A percentile compares a stretch with the other conserved stretches of the same genome.
These are phyloP conservation scores for Hemithea aestivaria DNA, from an alignment of 2,888 invertebrate genomes.

Conservation along the genomic window DNA sequence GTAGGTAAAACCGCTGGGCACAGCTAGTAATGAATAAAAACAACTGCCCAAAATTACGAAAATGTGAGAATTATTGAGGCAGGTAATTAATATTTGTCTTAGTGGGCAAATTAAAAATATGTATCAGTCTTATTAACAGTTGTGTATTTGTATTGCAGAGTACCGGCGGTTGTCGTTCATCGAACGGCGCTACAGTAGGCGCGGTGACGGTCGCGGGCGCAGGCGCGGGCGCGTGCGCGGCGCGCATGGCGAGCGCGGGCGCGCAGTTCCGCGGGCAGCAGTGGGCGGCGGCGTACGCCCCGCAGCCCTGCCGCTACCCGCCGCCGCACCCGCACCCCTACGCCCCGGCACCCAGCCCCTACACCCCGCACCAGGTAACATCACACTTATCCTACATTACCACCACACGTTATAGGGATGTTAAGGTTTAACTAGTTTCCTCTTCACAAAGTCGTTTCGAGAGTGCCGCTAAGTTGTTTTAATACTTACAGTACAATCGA, in stretches of 20 bases:
- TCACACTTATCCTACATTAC: too few relatives aligned
- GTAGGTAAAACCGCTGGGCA: too few relatives aligned
- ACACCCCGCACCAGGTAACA: conserved; percentile 67
- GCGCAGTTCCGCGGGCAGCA: conserved; percentile 75
- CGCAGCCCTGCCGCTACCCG: conserved; percentile 75
- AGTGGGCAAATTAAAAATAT: neutral
- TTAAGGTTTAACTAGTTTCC: too few relatives aligned
- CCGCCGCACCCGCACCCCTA: conserved; percentile 71
- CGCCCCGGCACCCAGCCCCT: conserved; percentile 66
- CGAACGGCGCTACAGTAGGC: conserved; percentile 64
- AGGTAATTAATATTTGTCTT: too few relatives aligned
- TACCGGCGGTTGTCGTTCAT: conserved; percentile 70
- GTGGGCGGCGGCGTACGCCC: conserved; percentile 73
- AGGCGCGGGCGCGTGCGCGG: conserved; percentile 74
- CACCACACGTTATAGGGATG: too few relatives aligned
- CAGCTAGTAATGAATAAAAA: too few relatives aligned
- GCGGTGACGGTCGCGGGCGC: conserved; percentile 74
- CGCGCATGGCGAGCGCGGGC: conserved; percentile 78
- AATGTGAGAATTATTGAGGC: too few relatives aligned
- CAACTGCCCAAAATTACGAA: too few relatives aligned
- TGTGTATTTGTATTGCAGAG: conserved; percentile 45
- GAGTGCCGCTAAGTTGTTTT: too few relatives aligned
- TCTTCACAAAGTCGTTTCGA: too few relatives aligned
- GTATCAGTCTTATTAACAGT: neutral
- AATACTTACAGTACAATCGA: too few relatives aligned